Evolutionary conservation across 2,888 invertebrate species (phyloP), one percentile per base, ranked within the genome.

Genomic region (Strigamia transsilvanica): DNA sequence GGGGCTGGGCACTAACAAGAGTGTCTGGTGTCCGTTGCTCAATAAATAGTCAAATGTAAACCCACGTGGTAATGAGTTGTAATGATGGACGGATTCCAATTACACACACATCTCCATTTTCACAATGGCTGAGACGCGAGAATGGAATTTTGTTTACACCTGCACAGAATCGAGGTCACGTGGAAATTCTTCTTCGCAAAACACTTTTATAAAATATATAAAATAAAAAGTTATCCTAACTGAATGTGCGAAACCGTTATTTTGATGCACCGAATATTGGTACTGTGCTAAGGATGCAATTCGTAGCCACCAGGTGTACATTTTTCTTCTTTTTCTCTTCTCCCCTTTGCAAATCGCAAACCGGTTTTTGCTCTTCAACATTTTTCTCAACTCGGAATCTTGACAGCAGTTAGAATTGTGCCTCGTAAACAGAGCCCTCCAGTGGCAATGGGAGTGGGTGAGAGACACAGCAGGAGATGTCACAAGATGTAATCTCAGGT

Each of bases 401-500:
- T 73, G 73, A 73, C 73, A 73, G 73, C 73, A 73, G 73, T 73
- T 73, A 13, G 73, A 73, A 73, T 73, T 73, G 73, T 27, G 73
- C n/a, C 73, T 73, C 73, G 73, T 73, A 73, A 73, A 73, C 73
- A 73, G 73, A 73, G 73, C 73, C 32, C 73, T 73, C 73, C 73
- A 73, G 73, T 73, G 73, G 73, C 73, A 73, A 32, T 27, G 73
- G 73, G 73, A 73, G 73, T 73, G 73, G 73, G 73, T 73, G 73
- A 73, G 73, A 73, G 73, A 73, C 73, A 32, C 73, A 73, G 73
- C 73, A n/a, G 73, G 73, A 73, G 73, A 73, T 73, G 73, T 73
- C 73, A 73, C 73, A 73, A 73, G 73, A 73, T 73, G 73, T 73
- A 73, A 73, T 73, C 73, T 73, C 73, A 73, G 73, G 73, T 73